Evolutionary conservation across 1,140 invertebrate genomes (phyloP).

Genomic region (Pantala flavescens): DNA sequence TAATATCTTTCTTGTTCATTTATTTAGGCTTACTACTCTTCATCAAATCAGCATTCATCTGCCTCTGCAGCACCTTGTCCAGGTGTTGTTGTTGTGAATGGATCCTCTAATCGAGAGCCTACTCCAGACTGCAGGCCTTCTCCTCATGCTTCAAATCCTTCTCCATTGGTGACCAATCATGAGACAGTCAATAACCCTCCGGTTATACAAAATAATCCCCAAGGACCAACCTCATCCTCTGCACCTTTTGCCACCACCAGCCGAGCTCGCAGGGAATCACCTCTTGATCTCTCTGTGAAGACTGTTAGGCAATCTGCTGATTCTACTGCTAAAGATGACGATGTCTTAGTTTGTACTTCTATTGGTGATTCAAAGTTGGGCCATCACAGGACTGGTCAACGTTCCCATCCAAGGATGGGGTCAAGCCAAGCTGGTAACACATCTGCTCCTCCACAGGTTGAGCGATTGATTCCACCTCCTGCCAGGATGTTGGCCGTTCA

Average conservation of each 20-base stretch:
- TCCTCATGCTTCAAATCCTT: conserved; percentile 32
- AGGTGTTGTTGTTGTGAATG: background rate
- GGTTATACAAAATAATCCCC: background rate
- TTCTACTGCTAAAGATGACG: conserved; percentile 64
- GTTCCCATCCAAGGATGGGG: background rate
- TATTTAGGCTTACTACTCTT: background rate
- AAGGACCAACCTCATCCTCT: background rate
- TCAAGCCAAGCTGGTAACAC: background rate
- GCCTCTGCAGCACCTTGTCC: background rate
- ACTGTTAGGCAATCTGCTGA: conserved; percentile 74
- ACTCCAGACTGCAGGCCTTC: conserved; percentile 27
- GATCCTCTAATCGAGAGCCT: conserved; percentile 29
- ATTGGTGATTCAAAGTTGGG: conserved; percentile 11
- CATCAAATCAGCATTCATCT: background rate
- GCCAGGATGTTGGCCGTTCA: background rate
- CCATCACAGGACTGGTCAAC: background rate
- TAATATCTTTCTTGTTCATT: background rate
- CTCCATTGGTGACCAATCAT: background rate
- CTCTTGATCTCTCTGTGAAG: conserved; percentile 73
- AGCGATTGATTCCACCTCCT: background rate
- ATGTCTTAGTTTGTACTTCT: background rate
- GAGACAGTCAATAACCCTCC: background rate
- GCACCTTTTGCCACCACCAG: conserved; percentile 1
- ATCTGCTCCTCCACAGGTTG: background rate
- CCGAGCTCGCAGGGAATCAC: conserved; percentile 53